Evolutionary conservation across 2,888 invertebrate species (phyloP).

Genomic region (Agrilus biguttatus): DNA sequence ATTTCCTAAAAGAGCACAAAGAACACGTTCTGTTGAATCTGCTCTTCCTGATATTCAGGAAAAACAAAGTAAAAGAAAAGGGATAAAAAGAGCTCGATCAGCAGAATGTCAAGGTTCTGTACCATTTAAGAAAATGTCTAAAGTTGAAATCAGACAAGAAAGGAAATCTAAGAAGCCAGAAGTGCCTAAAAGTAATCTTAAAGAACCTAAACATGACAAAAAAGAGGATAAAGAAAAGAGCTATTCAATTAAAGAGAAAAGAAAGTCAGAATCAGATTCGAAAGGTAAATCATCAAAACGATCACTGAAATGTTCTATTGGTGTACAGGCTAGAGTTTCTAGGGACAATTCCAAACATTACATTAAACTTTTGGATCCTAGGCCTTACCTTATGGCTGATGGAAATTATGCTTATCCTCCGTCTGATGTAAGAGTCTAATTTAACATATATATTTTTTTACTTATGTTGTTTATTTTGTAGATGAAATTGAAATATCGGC

Average conservation of each 20-base stretch:
- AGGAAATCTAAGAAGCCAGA: no score
- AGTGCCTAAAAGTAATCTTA: slow-evolving; percentile 5
- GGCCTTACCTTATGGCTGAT: slow-evolving; percentile 13
- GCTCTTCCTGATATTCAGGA: slow-evolving; percentile 10
- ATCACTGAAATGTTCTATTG: slow-evolving; percentile 7
- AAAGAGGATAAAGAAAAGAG: slow-evolving; percentile 7
- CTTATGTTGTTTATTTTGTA: slow-evolving; percentile 10
- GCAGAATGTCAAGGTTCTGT: slow-evolving; percentile 12
- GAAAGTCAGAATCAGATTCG: slow-evolving; percentile 1
- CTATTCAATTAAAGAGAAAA: slow-evolving; percentile 2
- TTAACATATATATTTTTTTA: background rate
- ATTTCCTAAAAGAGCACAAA: slow-evolving; percentile 15
- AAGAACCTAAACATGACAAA: slow-evolving; percentile 6
- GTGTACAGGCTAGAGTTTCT: slow-evolving; percentile 10
- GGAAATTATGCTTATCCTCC: slow-evolving; percentile 29
- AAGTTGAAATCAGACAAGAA: background rate
- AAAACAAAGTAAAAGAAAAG: slow-evolving; percentile 11
- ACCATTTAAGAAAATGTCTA: background rate
- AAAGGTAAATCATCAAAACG: slow-evolving; percentile 2
- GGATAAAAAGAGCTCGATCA: slow-evolving; percentile 21
- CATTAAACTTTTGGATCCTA: slow-evolving; percentile 11
- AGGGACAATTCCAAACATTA: slow-evolving; percentile 7
- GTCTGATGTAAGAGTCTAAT: slow-evolving; percentile 21
- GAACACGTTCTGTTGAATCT: slow-evolving; percentile 22
- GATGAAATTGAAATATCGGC: slow-evolving; percentile 40